Base-by-base conservation (phyloP, 2,797 vertebrate species). In the Myoxocephalus aenaeus region DNA sequence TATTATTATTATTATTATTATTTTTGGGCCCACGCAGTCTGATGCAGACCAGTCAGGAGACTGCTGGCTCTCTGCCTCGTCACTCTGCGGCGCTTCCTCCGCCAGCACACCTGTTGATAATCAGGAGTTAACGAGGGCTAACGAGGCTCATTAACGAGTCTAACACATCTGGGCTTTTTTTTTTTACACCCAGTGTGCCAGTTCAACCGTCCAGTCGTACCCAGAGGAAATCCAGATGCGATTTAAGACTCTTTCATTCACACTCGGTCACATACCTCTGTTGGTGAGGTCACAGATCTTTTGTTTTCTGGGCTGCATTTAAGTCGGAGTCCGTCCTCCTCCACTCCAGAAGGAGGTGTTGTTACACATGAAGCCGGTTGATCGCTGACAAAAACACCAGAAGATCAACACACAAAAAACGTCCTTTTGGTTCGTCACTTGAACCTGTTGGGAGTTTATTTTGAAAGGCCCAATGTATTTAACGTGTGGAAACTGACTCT, bases 91-190 rank as follows among this genome's bases (percentile, higher is more conserved):
- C 38, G 32, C 42, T 3, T 15, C 65, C 50, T 57, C 53, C 1
- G 3, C 18, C 22, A 13, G 51, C 74, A 65, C 80, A 54, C 74
- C 65, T 70, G 70, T 29, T 53, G 34, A 44, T 22, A 27, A 69
- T 36, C 32, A 1, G 54, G 25, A 20, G 62, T 4, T 51, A 65
- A 27, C 20, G 27, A 56, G 67, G 1, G 53, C 22, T 46, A 72
- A 73, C 12, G 40, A 67, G 50, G 48, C 67, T 64, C 65, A 10
- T 68, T 72, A 59, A 72, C 4, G 7, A 65, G 57, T 40, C 17
- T 2, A 20, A 59, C 71, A 42, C 53, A 66, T 17, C 42, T 10
- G 57, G n/a, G 8, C 42, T 9, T 2, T 20, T 36, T 29, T 40
- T 40, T 40, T 12, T n/a, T n/a, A 32, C 29, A 18, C 44, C 6